phyloP scores from a whole-genome alignment of 2,888 invertebrate species.

The Dolichomitus sp. region DNA sequence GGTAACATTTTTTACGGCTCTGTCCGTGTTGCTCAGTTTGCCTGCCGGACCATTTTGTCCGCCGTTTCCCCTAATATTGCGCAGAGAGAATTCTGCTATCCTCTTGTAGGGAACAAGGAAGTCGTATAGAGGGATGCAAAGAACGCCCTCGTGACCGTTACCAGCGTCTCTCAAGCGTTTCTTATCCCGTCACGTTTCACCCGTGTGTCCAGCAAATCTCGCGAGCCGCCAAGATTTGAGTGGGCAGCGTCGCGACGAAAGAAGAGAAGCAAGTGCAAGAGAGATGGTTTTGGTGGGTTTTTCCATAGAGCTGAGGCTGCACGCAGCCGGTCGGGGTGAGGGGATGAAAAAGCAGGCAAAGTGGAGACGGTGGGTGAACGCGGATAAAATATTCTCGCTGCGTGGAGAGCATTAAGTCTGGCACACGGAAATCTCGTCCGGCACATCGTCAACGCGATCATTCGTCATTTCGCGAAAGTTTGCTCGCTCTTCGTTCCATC shows the following conservation, averaged over 20 bases:
- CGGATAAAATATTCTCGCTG: constrained; percentile 72
- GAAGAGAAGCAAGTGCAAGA: constrained; percentile 16
- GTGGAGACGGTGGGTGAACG: constrained; percentile 29
- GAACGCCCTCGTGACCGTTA: constrained; percentile 35
- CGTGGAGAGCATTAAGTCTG: constrained; percentile 74
- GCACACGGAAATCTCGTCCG: constrained; percentile 74
- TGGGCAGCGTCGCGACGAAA: constrained; percentile 41
- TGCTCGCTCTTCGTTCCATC: constrained; percentile 45
- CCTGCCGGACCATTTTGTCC: too few species aligned
- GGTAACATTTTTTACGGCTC: too few species aligned
- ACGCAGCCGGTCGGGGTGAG: constrained; percentile 15
- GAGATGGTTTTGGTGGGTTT: constrained; percentile 49
- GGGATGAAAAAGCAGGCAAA: constrained; percentile 32
- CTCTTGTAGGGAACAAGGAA: constrained; percentile 9
- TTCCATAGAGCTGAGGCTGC: constrained; percentile 63
- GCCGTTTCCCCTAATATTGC: background rate
- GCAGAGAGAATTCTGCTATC: background rate
- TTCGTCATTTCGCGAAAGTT: constrained; percentile 72
- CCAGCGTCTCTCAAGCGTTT: constrained; percentile 45
- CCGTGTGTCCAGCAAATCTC: constrained; percentile 76
- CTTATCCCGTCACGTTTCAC: constrained; percentile 73
- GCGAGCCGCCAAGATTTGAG: constrained; percentile 68
- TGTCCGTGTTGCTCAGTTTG: too few species aligned
- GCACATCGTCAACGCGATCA: constrained; percentile 76
- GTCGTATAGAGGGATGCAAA: constrained; percentile 51